These are phyloP conservation scores for Lasioglossum albipes DNA, from an alignment of 1,140 invertebrate species.

Conservation along the genomic window DNA sequence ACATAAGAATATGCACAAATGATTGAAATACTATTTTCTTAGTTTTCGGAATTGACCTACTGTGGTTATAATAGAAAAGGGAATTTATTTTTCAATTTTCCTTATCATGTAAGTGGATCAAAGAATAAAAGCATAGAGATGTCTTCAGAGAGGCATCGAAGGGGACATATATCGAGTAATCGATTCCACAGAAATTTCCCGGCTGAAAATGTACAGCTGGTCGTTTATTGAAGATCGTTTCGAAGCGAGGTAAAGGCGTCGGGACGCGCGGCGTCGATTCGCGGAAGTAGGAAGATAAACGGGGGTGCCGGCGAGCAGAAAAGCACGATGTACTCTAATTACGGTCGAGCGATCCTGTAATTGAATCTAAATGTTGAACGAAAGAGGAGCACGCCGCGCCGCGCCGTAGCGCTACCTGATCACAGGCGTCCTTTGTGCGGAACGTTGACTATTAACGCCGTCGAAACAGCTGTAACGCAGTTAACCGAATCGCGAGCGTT, in stretches of 20 bases:
- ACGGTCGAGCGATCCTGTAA: slow-evolving; percentile 38
- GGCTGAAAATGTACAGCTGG: too few species aligned
- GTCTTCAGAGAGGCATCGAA: too few species aligned
- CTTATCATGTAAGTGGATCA: too few species aligned
- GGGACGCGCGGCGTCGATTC: not conserved
- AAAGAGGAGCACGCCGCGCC: slow-evolving; percentile 5
- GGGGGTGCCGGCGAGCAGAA: not conserved
- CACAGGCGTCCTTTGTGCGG: slow-evolving; percentile 19
- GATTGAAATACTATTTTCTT: too few species aligned
- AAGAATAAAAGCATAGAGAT: too few species aligned
- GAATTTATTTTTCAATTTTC: too few species aligned
- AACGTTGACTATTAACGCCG: slow-evolving; percentile 14
- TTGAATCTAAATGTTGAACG: slow-evolving; percentile 36
- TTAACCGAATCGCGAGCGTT: slow-evolving; percentile 25
- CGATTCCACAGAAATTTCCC: not conserved
- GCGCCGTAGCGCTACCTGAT: slow-evolving; percentile 15
- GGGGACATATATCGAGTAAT: too few species aligned
- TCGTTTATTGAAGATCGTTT: not conserved
- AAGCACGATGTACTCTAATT: slow-evolving; percentile 22
- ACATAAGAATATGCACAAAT: too few species aligned
- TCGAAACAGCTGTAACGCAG: slow-evolving; percentile 22
- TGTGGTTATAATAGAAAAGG: too few species aligned
- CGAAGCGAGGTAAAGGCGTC: too few species aligned
- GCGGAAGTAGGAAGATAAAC: slow-evolving; percentile 7
- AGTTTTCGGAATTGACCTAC: too few species aligned